Percentiles rank a stretch among this genome's conserved stretches.
Evolutionary conservation across 2,888 invertebrate genomes (phyloP).

Genomic region (Apamea sordens): DNA sequence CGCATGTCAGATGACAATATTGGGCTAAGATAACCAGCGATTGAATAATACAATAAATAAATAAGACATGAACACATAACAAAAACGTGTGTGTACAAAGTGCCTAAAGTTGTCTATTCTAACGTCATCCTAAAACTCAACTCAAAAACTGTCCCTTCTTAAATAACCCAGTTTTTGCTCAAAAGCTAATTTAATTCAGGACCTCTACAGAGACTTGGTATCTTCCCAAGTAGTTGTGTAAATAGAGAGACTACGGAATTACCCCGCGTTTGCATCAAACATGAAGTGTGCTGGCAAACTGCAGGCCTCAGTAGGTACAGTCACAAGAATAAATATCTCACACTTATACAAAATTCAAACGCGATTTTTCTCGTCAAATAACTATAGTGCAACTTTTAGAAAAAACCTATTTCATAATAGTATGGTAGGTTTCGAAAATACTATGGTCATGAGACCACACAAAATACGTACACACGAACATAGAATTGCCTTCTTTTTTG

Average conservation of each 20-base stretch:
- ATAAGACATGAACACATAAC: background rate
- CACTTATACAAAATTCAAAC: background rate
- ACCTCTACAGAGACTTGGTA: constrained; percentile 6
- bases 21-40: no score
- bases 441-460: background rate
- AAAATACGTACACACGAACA: background rate
- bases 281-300: constrained; percentile 52
- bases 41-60: background rate
- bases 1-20: no score
- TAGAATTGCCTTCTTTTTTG: background rate
- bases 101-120: background rate
- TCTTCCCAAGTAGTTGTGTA: constrained; percentile 26
- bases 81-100: background rate
- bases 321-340: background rate
- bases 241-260: constrained; percentile 39
- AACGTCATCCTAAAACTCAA: no score
- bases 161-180: background rate
- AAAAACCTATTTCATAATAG: background rate
- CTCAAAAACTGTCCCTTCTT: background rate
- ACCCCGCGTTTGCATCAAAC: constrained; percentile 49
- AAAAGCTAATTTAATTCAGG: constrained; percentile 22
- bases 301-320: constrained; percentile 23
- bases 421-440: background rate
- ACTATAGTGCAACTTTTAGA: background rate
- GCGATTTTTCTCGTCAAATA: background rate